phyloP scores from a whole-genome alignment of 1,140 invertebrate genomes.

The Diachasma alloeum region DNA sequence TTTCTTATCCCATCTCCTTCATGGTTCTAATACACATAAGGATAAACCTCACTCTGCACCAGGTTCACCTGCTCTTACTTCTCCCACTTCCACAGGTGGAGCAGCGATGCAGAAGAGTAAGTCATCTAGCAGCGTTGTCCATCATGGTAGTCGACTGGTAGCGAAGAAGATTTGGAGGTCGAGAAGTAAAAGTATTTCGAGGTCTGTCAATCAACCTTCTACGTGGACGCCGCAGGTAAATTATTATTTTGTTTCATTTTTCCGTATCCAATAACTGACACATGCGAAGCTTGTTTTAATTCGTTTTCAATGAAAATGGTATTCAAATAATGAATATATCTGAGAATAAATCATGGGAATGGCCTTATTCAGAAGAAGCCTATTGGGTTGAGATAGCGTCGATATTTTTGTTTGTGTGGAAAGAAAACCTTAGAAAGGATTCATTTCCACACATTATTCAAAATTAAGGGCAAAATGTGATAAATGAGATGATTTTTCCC shows the following conservation, averaged over 20 bases:
- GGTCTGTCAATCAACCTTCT: conserved; percentile 64
- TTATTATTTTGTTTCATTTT: conserved; percentile 17
- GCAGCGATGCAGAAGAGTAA: conserved; percentile 87
- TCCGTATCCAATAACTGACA: too few species aligned
- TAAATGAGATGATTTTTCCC: too few species aligned
- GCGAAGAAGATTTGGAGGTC: conserved; percentile 84
- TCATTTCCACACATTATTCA: too few species aligned
- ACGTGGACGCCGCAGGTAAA: conserved; percentile 84
- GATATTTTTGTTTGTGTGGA: too few species aligned
- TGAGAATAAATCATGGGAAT: too few species aligned
- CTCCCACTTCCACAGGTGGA: conserved; percentile 64
- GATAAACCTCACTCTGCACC: conserved; percentile 62
- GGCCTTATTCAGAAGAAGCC: too few species aligned
- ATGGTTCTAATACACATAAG: conserved; percentile 67
- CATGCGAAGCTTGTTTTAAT: too few species aligned
- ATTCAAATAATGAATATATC: too few species aligned
- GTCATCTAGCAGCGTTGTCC: conserved; percentile 84
- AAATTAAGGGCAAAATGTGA: too few species aligned
- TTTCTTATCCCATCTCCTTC: conserved; percentile 73
- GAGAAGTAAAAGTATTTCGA: conserved; percentile 80
- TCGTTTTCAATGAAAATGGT: too few species aligned
- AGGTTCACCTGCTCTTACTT: conserved; percentile 63
- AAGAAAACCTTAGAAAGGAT: too few species aligned
- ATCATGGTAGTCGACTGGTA: conserved; percentile 75
- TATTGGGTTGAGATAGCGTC: too few species aligned